Base-by-base conservation (phyloP, 2,797 vertebrate genomes). In the Eupleurogrammus muticus region DNA sequence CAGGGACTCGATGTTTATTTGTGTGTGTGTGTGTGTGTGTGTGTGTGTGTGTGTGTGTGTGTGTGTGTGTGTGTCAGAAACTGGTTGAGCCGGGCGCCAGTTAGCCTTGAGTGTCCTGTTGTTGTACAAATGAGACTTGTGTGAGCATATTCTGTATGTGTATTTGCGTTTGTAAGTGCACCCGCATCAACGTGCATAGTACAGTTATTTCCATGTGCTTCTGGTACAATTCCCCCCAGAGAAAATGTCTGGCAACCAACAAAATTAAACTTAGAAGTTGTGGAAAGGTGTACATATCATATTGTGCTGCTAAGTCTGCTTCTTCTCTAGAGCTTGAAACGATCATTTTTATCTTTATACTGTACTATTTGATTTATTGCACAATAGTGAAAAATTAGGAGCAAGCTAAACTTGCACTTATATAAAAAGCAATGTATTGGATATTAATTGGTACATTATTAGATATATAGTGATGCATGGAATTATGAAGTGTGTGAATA, bases 81-180 rank as follows among this genome's bases (percentile, higher is more conserved):
- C 89, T 86, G 89, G 89, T 93, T 69, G 67, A 89, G 81, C 90
- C 87, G 73, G 89, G 89, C 48, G 80, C 73, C 78, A 77, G 84
- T 82, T 74, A 87, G 88, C 82, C 86, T 88, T 89, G 86, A 74
- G 73, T 86, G 75, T 87, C 80, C 76, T 92, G 85, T 87, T 92
- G 72, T 87, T 85, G 73, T 76, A 80, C 76, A 90, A 87, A 91
- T 50, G 32, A 78, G 74, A 87, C 84, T 58, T 63, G 14, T 23
- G 38, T 32, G 42, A 28, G 20, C 13, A 20, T 57, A 11, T n/a
- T n/a, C n/a, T n/a, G n/a, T 24, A 60, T 0, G 21, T 57, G 46
- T 32, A 28, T 34, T 19, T 51, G 5, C 19, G 34, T 8, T 40
- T 62, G 28, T 55, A 28, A 17, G 20, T 51, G 35, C 48, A 21